Evolutionary conservation across 1,140 invertebrate genomes (phyloP), one percentile per base, ranked within the genome.

Genomic region (Kradibia gibbosae): DNA sequence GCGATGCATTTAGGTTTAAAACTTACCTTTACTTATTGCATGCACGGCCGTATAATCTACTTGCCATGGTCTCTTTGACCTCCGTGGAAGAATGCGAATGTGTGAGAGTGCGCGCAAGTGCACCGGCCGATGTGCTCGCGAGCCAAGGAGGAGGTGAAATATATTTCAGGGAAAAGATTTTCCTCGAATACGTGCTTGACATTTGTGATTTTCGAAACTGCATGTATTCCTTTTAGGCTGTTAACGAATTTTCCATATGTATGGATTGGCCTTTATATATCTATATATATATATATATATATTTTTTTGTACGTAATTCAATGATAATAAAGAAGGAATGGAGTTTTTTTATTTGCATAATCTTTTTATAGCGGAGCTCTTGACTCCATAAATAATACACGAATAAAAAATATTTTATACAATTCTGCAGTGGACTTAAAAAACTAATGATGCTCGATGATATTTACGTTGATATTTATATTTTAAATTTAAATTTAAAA

Each of bases 41-140:
- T 60, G 71, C 48, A 31, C 57, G 5, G 13, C 20, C 34, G 45
- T 48, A 55, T 78, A 78, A 82, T 82, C 81, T 75, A 82, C 81
- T 82, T 78, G 57, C 70, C 71, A 70, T 50, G 65, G 45, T 65
- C 60, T 67, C 81, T 78, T 82, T 82, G 81, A 82, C 70, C 65
- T 31, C 42, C 28, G 15, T 45, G 28, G 34, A 57, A 45, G 36
- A 57, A 3, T 53, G 48, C 3, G 11, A 65, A 25, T 62, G 42
- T 67, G 53, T 55, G 73, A 55, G 36, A 15, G 77, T 31, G 28
- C 28, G 28, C 57, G 57, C 10, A 8, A 62, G 25, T 4, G 50
- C n/a, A 53, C 13, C 1, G 34, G 3, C 1, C 1, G 11, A 34
- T 3, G 62, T 8, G 13, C 1, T 1, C 34, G 62, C 8, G 15